A percentile compares a stretch with the other conserved stretches of the same genome.
Conservation (phyloP, 2,888 invertebrate species). For the Uloborus plumipes region DNA sequence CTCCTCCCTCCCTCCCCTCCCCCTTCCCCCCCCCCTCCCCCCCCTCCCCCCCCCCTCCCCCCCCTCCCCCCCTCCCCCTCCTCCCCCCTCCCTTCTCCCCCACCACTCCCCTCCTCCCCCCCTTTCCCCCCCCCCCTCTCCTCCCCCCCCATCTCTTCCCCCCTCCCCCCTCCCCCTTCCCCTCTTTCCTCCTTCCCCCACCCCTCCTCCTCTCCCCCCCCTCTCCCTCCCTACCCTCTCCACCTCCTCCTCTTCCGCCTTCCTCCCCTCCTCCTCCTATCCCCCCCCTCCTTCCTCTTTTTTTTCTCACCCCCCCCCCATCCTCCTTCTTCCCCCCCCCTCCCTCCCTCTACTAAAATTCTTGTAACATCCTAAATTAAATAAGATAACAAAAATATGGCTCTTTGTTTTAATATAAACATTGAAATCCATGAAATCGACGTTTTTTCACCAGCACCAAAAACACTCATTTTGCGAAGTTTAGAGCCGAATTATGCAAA, state of each 20-base stretch:
- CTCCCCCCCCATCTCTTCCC: neutral
- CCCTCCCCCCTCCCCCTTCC: slow-evolving; percentile 1
- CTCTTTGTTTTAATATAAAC: no score
- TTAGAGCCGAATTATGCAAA: no score
- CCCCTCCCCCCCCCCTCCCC: neutral
- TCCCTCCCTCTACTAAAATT: no score
- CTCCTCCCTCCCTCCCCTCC: neutral
- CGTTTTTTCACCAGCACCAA: no score
- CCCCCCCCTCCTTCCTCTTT: neutral
- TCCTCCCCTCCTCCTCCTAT: neutral
- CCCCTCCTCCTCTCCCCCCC: slow-evolving; percentile 6
- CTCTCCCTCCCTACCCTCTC: neutral
- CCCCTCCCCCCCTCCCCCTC: slow-evolving; percentile 7
- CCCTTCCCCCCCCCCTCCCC: neutral
- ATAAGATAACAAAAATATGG: no score
- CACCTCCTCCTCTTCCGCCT: neutral
- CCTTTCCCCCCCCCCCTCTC: neutral
- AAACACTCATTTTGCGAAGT: no score
- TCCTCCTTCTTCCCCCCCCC: neutral
- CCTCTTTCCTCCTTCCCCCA: neutral
- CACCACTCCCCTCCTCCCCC: neutral
- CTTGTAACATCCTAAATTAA: no score
- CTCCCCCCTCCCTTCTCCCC: neutral
- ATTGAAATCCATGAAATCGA: no score
- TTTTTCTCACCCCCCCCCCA: neutral